Conservation (phyloP, 2,797 vertebrate genomes). For the Todus mexicanus region DNA sequence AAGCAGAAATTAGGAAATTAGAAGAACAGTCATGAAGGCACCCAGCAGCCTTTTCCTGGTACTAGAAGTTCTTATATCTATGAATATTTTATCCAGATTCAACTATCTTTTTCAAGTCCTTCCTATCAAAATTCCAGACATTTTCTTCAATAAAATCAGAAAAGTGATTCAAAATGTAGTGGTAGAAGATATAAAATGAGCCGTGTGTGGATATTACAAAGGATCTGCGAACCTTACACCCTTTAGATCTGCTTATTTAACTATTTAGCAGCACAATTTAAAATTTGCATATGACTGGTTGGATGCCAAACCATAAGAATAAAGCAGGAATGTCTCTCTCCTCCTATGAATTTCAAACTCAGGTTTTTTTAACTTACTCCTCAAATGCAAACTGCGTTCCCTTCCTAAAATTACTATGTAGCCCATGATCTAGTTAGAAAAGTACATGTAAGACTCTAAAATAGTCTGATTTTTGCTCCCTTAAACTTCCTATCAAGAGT, state of each 20-base stretch:
- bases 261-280: slow-evolving; percentile 58
- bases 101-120: slow-evolving; percentile 69
- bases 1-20: slow-evolving; percentile 73
- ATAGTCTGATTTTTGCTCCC: not conserved
- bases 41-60: slow-evolving; percentile 57
- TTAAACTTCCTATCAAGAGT: not conserved
- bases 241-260: slow-evolving; percentile 57
- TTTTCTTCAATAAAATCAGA: slow-evolving; percentile 67
- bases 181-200: slow-evolving; percentile 59
- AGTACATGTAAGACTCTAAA: not conserved
- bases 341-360: slow-evolving; percentile 27
- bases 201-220: slow-evolving; percentile 47
- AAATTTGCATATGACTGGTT: slow-evolving; percentile 59
- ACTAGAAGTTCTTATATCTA: slow-evolving; percentile 46
- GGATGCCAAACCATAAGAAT: slow-evolving; percentile 56
- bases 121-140: slow-evolving; percentile 69
- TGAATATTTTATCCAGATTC: slow-evolving; percentile 71
- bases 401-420: slow-evolving; percentile 14
- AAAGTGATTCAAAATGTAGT: slow-evolving; percentile 51
- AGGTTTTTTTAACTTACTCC: not conserved
- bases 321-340: slow-evolving; percentile 29
- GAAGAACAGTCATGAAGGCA: slow-evolving; percentile 67
- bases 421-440: not conserved
- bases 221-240: slow-evolving; percentile 46
- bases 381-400: not conserved